Base-by-base conservation (phyloP, 2,888 invertebrate genomes). In the Heliconius charithonia region DNA sequence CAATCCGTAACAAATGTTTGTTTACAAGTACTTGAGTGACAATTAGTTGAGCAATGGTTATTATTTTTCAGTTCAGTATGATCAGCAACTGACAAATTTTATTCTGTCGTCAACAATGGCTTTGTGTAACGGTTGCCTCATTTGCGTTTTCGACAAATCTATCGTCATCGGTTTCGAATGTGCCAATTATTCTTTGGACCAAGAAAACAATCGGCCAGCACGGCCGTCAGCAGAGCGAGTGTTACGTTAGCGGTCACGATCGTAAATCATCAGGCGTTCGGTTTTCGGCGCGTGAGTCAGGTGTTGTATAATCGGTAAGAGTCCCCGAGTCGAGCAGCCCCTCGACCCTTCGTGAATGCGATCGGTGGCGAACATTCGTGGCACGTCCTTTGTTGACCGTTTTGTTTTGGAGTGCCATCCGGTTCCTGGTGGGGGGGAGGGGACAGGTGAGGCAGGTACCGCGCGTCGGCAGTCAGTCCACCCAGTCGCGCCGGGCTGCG, bases 371-470 rank as follows among this genome's bases (percentile, higher is more conserved):
- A 92, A 93, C 93, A 93, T 94, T 94, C 90, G 93, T 93, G 93
- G 94, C 94, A 93, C 92, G 92, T 93, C 93, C 93, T 94, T 94
- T 93, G 94, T 93, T 93, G 92, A 93, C 92, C 90, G 93, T 94
- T 94, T 93, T 95, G 94, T 95, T 95, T 94, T 94, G 95, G 92
- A 93, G 91, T 89, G 91, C 92, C 94, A 93, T 94, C 94, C 94
- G 94, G 94, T 94, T 95, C 94, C 93, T 94, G 91, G 92, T 89
- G 90, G 92, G 90, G 92, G 90, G 86, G 92, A 91, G 94, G 93
- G 93, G 92, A 92, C 93, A 93, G 93, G 94, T 92, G 93, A 91
- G 92, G 92, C 93, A 93, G 93, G 94, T 92, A 93, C 90, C 90
- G 93, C 89, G 90, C 91, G 88, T 86, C 88, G 89, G 87, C 88